Evolutionary conservation across 2,888 invertebrate genomes (phyloP).

Genomic region (Mimachlamys varia): DNA sequence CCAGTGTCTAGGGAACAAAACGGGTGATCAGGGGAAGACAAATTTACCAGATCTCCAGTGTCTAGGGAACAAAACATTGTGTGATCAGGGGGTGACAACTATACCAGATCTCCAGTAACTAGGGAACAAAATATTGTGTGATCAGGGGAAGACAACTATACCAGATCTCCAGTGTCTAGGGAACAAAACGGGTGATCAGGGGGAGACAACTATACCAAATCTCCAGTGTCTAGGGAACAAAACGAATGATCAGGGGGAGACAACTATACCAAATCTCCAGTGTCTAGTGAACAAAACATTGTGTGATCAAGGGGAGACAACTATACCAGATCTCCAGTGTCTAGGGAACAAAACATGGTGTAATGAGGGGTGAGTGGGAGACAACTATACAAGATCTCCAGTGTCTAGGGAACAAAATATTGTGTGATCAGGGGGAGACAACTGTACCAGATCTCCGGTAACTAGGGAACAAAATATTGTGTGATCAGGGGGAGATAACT

Average conservation of each 20-base stretch:
- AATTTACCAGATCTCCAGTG: background rate
- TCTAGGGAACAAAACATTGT: background rate
- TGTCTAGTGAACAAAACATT: background rate
- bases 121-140: background rate
- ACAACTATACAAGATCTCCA: background rate
- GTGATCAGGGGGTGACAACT: too few species aligned
- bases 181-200: background rate
- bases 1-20: background rate
- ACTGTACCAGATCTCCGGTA: background rate
- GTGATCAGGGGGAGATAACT: too few species aligned
- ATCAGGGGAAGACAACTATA: too few species aligned
- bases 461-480: background rate
- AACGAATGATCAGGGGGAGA: background rate
- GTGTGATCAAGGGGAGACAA: too few species aligned
- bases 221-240: background rate
- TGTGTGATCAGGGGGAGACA: too few species aligned
- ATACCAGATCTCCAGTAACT: background rate
- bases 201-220: background rate
- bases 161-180: background rate
- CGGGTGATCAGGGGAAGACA: background rate
- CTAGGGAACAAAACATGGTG: background rate
- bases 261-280: background rate
- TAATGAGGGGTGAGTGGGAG: too few species aligned
- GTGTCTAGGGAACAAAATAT: background rate
- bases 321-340: background rate